Evolutionary conservation across 2,113 vertebrate genomes (phyloP), one percentile per base, ranked within the genome.

Genomic region (Tyrannus savana): DNA sequence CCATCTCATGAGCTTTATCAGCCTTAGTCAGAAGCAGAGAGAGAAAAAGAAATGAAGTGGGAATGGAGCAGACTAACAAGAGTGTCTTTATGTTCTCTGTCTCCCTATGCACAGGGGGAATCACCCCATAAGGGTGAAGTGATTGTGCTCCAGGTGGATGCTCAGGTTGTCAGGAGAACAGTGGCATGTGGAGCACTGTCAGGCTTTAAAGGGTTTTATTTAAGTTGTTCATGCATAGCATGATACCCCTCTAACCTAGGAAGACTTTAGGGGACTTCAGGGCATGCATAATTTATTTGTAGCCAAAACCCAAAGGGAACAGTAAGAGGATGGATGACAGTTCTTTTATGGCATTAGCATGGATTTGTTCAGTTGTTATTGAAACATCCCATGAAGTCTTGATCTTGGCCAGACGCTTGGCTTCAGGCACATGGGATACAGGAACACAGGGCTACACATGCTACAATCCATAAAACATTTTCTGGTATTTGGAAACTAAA

Each of bases 401-500:
- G 55, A 60, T 80, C 79, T 44, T 58, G 31, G 63, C 78, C 59
- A 41, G 74, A 62, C 0, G 0, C 67, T 88, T 91, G 87, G 63
- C 87, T 92, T 31, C 60, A 56, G 79, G 82, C 85, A 75, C 31
- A 12, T 37, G 75, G 71, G 86, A 62, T 62, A 47, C 6, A 5
- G 91, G 49, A 95, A 56, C 74, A 84, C 16, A 39, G 42, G 19
- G 35, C 35, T 24, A 39, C 72, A 55, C 24, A 14, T 47, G 64
- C 56, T 90, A 42, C 80, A 71, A 74, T 74, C 83, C 79, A 74
- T 75, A 68, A 59, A 90, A 71, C 35, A 63, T 74, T 92, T 92
- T 53, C 86, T 77, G 49, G 35, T 92, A 47, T 93, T 96, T 89
- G 60, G 33, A 87, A 90, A 80, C 31, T n/a, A 89, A 95, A 92